A percentile compares a stretch with the other conserved stretches of the same genome.
Evolutionary conservation across 2,888 invertebrate genomes (phyloP).

Genomic region (Drosophila cognata): DNA sequence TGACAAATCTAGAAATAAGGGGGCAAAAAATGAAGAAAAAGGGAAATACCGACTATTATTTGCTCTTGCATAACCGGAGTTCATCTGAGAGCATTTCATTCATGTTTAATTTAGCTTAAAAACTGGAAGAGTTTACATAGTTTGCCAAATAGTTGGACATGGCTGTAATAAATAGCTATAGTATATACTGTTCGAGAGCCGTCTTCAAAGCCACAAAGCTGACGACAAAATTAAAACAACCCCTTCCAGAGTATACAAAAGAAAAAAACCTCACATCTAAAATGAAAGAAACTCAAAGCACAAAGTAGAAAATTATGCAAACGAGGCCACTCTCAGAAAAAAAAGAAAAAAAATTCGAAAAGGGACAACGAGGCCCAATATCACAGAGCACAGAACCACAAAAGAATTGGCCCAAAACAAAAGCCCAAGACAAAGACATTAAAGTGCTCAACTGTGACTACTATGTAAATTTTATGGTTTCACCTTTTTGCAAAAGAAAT

Average conservation of each 20-base stretch:
- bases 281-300: constrained; percentile 34
- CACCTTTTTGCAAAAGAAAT: constrained; percentile 36
- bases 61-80: neutral
- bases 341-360: constrained; percentile 16
- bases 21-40: neutral
- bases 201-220: neutral
- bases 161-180: neutral
- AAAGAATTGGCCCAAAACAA: constrained; percentile 56
- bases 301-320: constrained; percentile 71
- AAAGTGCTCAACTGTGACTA: constrained; percentile 55
- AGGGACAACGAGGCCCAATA: constrained; percentile 39
- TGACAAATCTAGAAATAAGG: constrained; percentile 41
- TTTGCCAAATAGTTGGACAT: neutral
- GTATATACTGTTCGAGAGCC: neutral
- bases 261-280: constrained; percentile 13
- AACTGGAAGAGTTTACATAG: neutral
- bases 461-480: constrained; percentile 68
- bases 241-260: neutral
- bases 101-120: neutral
- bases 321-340: constrained; percentile 42
- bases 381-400: constrained; percentile 38
- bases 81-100: neutral
- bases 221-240: neutral
- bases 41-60: neutral
- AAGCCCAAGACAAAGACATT: constrained; percentile 57